These are phyloP conservation scores for Menura novaehollandiae DNA, from an alignment of 2,113 vertebrate species.

Conservation along the genomic window DNA sequence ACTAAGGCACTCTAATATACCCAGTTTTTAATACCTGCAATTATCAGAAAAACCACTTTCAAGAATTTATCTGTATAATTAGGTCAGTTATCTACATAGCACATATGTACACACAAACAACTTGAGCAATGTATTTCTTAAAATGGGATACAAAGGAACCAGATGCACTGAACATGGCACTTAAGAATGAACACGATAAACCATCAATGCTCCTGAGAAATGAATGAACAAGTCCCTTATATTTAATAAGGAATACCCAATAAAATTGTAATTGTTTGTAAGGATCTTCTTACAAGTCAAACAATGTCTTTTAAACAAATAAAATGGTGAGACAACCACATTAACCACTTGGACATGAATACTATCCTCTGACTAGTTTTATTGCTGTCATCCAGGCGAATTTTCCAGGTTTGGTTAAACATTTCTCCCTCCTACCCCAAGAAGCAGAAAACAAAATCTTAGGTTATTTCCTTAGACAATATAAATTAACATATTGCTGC, in stretches of 20 bases:
- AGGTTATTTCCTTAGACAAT: background rate
- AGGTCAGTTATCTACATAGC: background rate
- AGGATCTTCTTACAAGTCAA: background rate
- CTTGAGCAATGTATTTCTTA: background rate
- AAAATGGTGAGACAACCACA: background rate
- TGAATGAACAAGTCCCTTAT: background rate
- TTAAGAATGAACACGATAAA: background rate
- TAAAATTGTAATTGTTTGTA: background rate
- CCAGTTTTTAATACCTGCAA: background rate
- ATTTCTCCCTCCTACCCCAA: background rate
- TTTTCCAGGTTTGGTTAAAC: background rate
- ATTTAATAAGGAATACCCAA: background rate
- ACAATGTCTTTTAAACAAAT: background rate
- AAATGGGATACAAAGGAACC: background rate
- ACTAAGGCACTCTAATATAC: background rate
- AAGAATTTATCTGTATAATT: background rate
- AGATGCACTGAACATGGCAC: background rate
- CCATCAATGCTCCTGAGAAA: background rate
- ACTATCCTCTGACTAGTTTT: background rate
- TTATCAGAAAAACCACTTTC: background rate
- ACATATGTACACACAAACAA: background rate
- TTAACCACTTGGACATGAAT: background rate
- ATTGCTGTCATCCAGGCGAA: background rate
- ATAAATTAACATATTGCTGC: background rate
- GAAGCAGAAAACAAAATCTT: background rate